These are phyloP conservation scores for Thaumetopoea pityocampa DNA, from an alignment of 1,140 invertebrate genomes.

Conservation along the genomic window DNA sequence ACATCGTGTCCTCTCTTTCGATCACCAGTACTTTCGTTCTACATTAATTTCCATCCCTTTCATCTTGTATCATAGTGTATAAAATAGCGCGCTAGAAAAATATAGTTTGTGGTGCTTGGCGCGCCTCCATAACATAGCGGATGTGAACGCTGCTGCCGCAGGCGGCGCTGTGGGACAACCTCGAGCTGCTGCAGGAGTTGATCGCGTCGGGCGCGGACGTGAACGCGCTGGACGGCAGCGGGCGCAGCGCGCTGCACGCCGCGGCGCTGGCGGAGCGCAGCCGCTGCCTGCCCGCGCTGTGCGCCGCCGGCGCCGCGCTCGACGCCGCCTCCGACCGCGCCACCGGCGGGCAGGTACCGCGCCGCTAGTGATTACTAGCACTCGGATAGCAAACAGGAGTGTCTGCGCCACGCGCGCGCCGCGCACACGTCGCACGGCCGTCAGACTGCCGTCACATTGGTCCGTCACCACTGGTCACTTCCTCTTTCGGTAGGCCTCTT, in stretches of 20 bases:
- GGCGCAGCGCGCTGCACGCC: conserved; percentile 85
- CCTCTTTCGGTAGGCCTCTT: no score
- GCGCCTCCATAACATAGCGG: conserved; percentile 1
- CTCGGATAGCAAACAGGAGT: neutral
- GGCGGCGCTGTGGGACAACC: conserved; percentile 94
- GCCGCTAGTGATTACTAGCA: neutral
- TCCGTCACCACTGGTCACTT: no score
- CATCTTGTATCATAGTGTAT: no score
- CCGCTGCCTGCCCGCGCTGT: conserved; percentile 85
- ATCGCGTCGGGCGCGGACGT: conserved; percentile 86
- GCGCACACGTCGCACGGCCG: no score
- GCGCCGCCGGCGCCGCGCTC: conserved; percentile 85
- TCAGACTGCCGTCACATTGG: no score
- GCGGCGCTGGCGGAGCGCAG: conserved; percentile 91
- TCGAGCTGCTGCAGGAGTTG: conserved; percentile 89
- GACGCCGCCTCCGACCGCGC: conserved; percentile 82
- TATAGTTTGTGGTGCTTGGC: neutral
- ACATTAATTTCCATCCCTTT: no score
- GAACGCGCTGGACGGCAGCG: conserved; percentile 81
- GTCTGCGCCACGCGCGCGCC: no score
- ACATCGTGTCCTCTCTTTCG: no score
- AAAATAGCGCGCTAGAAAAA: neutral
- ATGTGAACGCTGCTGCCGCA: conserved; percentile 43
- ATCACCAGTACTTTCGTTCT: no score
- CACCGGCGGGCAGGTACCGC: conserved; percentile 76